Evolutionary conservation across 2,888 invertebrate species (phyloP), one percentile per base, ranked within the genome.

Genomic region (Papilio protenor): DNA sequence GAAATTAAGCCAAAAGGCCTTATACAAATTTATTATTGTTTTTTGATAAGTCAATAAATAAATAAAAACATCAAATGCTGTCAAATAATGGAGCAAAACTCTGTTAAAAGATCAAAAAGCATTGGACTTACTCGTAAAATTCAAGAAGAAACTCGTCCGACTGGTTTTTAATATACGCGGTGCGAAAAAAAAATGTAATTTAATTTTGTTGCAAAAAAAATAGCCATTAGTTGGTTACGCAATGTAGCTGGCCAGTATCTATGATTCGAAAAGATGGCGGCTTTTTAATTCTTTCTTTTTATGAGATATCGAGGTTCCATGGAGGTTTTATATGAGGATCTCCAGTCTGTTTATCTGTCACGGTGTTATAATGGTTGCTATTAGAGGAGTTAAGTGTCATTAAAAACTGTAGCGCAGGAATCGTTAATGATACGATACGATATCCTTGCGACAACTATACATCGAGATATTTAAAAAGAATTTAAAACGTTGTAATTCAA

Each of bases 91-190:
- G 64, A 75, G 55, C 57, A 47, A 47, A 71, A 76, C 52, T 23
- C 21, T 72, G 61, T 76, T 64, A 52, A 52, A 61, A 57, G 52
- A 72, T 76, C 71, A 61, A 61, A 76, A 71, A 71, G 27, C 76
- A 23, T 64, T 61, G 40, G 21, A 74, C 52, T 74, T 57, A 55
- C n/a, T 55, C 55, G 21, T 77, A 74, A 59, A 70, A 77, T 70
- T 75, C 49, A 77, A 71, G 57, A 74, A 73, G 70, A 49, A 74
- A 77, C 77, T 74, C 61, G 74, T 40, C 47, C 45, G 74, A 75
- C 77, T 52, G 74, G 77, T 77, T 77, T 61, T 77, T 23, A 77
- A 74, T 77, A 77, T 59, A 69, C 57, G 61, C 70, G 27, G 55
- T 27, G 52, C 27, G 52, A 18, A 69, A 74, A 77, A 75, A 77